Evolutionary conservation across 2,113 vertebrate species (phyloP).

Genomic region (Ellobius talpinus): DNA sequence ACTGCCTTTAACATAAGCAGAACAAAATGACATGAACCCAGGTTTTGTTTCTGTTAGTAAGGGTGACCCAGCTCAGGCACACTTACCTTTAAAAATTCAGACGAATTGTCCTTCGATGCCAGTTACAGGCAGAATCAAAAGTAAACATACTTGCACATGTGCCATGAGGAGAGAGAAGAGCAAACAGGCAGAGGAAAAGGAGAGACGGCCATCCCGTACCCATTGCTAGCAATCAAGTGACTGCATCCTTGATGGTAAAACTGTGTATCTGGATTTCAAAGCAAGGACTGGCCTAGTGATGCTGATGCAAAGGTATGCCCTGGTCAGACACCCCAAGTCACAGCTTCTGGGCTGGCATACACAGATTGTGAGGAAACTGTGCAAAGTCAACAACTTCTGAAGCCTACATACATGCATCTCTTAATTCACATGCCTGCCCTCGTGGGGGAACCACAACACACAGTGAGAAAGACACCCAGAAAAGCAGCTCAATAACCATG

Average conservation of each 20-base stretch:
- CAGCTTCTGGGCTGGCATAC: neutral
- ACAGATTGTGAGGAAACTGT: neutral
- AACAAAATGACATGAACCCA: neutral
- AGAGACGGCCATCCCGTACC: neutral
- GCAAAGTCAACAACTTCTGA: neutral
- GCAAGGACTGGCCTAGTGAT: neutral
- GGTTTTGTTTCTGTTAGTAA: neutral
- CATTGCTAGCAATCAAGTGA: neutral
- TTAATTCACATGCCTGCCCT: neutral
- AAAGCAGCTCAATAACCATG: neutral
- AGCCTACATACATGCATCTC: neutral
- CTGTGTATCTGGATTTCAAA: neutral
- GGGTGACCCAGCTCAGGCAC: neutral
- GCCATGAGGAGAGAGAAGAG: neutral
- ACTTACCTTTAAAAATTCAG: neutral
- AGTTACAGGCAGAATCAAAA: neutral
- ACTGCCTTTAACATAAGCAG: constrained; percentile 18
- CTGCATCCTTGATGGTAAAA: neutral
- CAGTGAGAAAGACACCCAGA: neutral
- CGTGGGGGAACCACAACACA: neutral
- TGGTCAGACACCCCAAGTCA: neutral
- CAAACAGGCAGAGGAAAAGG: neutral
- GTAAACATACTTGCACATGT: neutral
- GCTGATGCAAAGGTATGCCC: neutral
- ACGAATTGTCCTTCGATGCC: neutral